Base-by-base conservation (phyloP, 1,140 invertebrate genomes). In the Prorops nasuta region DNA sequence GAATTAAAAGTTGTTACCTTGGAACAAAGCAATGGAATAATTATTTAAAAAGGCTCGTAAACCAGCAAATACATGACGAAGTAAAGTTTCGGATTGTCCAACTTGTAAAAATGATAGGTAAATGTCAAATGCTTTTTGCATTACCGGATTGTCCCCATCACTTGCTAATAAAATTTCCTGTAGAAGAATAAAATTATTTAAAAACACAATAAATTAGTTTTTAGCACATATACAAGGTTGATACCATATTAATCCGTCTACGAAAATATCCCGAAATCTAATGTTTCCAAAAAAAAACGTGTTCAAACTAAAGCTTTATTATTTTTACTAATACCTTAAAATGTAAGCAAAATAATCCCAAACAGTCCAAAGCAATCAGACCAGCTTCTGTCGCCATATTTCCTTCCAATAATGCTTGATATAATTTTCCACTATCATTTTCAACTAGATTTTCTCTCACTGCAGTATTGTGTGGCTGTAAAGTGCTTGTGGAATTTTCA, bases 341-440 rank as follows among this genome's bases (percentile, higher is more conserved):
- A 66, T 92, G 87, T 52, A 89, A 84, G 52, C 88, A 89, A 72
- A 93, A 94, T 6, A 93, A 77, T 44, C 91, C 89, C 16, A 94
- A 77, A 32, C 90, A 86, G 74, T 97, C 94, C 9, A 97, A 77
- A 1, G 89, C 86, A 14, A 90, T 87, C 24, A 97, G 80, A 1
- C 93, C 92, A 36, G 94, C 86, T 82, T 98, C 94, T 14, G 92
- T 91, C 0, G 92, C 86, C 61, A 97, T 79, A 74, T 94, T 93
- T 6, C 90, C 92, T 66, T 95, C 92, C 3, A 92, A 78, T 2
- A 90, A 64, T 2, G 85, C 84, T 61, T 86, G 80, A 60, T 88
- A 80, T 49, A 83, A 72, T 20, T 81, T 81, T 42, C 79, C 77
- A 4, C 76, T 76, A 65, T 86, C 84, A 56, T 81, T 77, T 65